A percentile compares a stretch with the other conserved stretches of the same genome.
Conservation (phyloP, 1,140 invertebrate genomes). For the Platyscapa corneri region DNA sequence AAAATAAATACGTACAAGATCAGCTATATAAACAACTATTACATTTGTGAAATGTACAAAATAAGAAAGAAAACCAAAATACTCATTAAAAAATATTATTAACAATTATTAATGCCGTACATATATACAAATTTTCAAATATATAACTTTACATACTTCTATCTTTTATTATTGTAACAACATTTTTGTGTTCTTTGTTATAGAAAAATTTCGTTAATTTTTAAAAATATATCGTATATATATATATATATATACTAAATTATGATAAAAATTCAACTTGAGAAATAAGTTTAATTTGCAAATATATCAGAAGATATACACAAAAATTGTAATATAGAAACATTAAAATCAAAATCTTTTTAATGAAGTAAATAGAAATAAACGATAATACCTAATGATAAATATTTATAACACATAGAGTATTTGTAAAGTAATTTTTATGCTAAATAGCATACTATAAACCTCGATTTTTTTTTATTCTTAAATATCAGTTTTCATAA, state of each 20-base stretch:
- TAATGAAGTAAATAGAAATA: constrained; percentile 42
- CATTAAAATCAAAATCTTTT: constrained; percentile 31
- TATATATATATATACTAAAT: constrained; percentile 40
- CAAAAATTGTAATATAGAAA: too few species aligned
- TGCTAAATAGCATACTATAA: constrained; percentile 29
- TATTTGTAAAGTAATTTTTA: constrained; percentile 5
- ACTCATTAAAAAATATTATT: constrained; percentile 41
- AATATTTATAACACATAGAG: constrained; percentile 21
- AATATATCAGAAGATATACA: constrained; percentile 30
- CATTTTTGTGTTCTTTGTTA: neutral
- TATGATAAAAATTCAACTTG: neutral
- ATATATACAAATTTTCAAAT: constrained; percentile 63
- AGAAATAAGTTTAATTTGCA: constrained; percentile 11
- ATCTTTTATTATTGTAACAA: neutral
- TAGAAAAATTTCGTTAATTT: constrained; percentile 33
- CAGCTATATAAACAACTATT: neutral
- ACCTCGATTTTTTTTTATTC: constrained; percentile 23
- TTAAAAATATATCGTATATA: too few species aligned
- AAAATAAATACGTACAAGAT: constrained; percentile 27
- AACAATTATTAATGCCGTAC: constrained; percentile 40
- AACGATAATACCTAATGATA: constrained; percentile 52
- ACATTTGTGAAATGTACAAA: constrained; percentile 44
- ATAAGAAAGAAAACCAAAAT: constrained; percentile 43
- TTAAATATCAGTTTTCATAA: constrained; percentile 63
- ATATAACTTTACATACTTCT: constrained; percentile 50